Evolutionary conservation across 2,113 vertebrate genomes (phyloP).

Genomic region (Ginglymostoma cirratum): DNA sequence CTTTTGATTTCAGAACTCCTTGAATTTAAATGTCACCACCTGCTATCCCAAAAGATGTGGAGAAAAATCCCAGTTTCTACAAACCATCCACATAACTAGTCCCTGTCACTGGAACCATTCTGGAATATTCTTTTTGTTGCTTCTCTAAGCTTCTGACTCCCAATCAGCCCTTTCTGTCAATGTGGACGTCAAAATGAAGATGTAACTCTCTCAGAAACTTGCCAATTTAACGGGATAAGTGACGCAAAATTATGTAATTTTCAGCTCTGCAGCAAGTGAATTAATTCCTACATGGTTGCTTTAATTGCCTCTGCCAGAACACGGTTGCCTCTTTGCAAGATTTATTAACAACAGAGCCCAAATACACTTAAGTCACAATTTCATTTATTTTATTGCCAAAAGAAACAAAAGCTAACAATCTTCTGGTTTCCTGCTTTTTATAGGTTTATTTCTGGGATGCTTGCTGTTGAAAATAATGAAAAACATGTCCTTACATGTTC

Average conservation of each 20-base stretch:
- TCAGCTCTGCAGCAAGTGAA: not conserved
- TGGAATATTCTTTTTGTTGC: not conserved
- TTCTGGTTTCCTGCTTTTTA: not conserved
- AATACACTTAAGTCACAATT: not conserved
- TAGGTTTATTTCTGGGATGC: not conserved
- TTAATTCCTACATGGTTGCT: not conserved
- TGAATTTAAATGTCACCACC: too few relatives aligned
- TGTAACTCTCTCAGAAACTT: not conserved
- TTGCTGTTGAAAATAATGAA: not conserved
- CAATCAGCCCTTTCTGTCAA: not conserved
- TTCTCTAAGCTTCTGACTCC: not conserved
- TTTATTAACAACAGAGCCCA: not conserved
- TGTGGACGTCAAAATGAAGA: not conserved
- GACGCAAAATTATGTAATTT: not conserved
- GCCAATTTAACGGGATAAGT: not conserved
- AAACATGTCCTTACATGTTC: not conserved
- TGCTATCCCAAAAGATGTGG: not conserved
- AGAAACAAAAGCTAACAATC: not conserved
- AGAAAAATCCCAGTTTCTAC: not conserved
- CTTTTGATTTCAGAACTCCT: too few relatives aligned
- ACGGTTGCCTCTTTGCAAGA: not conserved
- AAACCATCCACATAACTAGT: not conserved
- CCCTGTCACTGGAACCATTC: not conserved
- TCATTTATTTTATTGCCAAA: not conserved
- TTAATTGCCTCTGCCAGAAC: not conserved